phyloP scores from a whole-genome alignment of 2,888 invertebrate genomes.

The Rhorus exstirpatorius region DNA sequence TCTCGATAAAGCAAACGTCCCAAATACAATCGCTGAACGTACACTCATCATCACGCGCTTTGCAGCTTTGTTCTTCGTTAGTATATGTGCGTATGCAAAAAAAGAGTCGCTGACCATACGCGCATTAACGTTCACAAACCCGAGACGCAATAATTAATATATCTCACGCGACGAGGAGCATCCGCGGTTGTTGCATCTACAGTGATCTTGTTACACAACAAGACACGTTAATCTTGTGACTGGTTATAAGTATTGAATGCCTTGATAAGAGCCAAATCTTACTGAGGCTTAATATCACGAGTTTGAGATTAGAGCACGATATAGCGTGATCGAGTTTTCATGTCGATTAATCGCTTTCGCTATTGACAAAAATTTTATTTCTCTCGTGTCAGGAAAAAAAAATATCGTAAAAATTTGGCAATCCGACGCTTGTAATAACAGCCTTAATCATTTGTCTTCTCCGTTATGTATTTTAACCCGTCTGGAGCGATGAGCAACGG shows the following conservation, averaged over 20 bases:
- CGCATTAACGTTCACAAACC: neutral
- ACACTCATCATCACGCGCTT: slow-evolving; percentile 9
- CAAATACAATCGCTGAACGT: slow-evolving; percentile 1
- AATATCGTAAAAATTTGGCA: too few species aligned
- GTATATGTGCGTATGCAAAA: neutral
- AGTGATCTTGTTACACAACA: neutral
- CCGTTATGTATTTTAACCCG: too few species aligned
- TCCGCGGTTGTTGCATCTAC: neutral
- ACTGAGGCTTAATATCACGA: neutral
- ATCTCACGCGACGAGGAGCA: neutral
- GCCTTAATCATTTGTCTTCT: too few species aligned
- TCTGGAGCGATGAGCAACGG: too few species aligned
- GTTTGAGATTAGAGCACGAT: neutral
- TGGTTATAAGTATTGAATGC: slow-evolving; percentile 4
- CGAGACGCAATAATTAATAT: neutral
- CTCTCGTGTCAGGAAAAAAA: slow-evolving; percentile 1
- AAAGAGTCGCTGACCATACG: neutral
- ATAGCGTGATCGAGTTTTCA: neutral
- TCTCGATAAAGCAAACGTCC: slow-evolving; percentile 6
- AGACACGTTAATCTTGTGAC: slow-evolving; percentile 9
- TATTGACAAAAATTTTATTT: neutral
- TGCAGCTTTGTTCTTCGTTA: neutral
- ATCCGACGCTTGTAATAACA: too few species aligned
- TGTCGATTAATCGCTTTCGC: neutral
- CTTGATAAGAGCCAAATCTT: slow-evolving; percentile 7